A percentile compares a stretch with the other conserved stretches of the same genome.
These are phyloP conservation scores for Enteromius fasciolatus DNA, from an alignment of 2,797 vertebrate genomes.

Conservation along the genomic window DNA sequence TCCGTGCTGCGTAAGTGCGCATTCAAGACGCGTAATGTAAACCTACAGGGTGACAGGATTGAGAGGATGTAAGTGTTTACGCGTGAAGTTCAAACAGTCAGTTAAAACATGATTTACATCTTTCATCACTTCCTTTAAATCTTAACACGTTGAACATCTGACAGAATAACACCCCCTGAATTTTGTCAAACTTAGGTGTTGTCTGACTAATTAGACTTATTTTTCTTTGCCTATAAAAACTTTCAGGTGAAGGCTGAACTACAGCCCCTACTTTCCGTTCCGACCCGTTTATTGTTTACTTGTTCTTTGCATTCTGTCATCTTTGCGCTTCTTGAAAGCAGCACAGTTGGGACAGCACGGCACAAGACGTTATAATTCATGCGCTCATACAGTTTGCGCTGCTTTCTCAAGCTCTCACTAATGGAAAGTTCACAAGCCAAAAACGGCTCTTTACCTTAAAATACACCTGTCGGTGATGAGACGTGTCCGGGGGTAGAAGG, in stretches of 20 bases:
- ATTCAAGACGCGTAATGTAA: conserved; percentile 22
- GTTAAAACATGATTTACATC: conserved; percentile 62
- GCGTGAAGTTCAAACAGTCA: conserved; percentile 64
- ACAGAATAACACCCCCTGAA: background rate
- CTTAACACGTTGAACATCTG: conserved; percentile 14
- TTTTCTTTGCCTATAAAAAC: background rate
- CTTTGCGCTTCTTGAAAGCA: background rate
- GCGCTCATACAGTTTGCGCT: background rate
- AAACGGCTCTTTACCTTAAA: conserved; percentile 39
- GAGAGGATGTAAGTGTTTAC: conserved; percentile 58
- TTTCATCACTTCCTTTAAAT: conserved; percentile 53
- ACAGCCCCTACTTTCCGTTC: background rate
- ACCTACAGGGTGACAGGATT: conserved; percentile 36
- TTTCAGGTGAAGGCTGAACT: background rate
- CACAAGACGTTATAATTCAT: background rate
- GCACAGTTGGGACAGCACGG: conserved; percentile 2
- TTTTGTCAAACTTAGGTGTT: background rate
- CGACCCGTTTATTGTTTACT: background rate
- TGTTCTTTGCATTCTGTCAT: background rate
- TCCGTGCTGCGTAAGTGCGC: background rate
- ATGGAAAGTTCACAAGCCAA: background rate
- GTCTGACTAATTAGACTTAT: background rate
- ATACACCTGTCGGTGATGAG: conserved; percentile 40
- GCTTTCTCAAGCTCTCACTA: background rate
- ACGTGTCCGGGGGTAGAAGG: conserved; percentile 25